Conservation (phyloP, 1,140 invertebrate species). For the Drosophila funebris region DNA sequence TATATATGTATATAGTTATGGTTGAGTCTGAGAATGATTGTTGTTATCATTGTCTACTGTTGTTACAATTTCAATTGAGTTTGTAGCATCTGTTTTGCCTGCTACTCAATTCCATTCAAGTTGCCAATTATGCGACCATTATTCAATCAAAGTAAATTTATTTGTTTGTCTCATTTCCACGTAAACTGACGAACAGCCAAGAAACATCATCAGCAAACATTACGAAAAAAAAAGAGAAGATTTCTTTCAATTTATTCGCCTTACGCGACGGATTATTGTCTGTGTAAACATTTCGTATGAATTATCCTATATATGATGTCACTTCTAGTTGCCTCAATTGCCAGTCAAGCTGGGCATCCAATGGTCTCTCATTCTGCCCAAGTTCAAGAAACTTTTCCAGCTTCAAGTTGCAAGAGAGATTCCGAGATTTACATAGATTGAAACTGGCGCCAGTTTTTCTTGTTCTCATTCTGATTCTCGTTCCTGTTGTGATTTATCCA, state of each 20-base stretch:
- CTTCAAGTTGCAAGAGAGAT: not conserved
- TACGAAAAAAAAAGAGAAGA: not conserved
- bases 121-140: conserved; percentile 83
- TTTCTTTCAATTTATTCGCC: conserved; percentile 77
- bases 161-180: conserved; percentile 83
- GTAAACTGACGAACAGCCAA: conserved; percentile 51
- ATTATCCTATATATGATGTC: conserved; percentile 76
- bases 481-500: conserved; percentile 33
- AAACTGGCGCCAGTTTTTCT: conserved; percentile 40
- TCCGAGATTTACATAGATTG: conserved; percentile 25
- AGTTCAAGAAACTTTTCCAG: conserved; percentile 70
- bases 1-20: not conserved
- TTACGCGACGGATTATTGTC: conserved; percentile 72
- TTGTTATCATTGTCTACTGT: conserved; percentile 20
- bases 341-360: conserved; percentile 28
- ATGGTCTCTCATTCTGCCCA: not conserved
- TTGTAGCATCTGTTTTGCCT: conserved; percentile 67
- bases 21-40: not conserved
- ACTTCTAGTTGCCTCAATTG: conserved; percentile 70
- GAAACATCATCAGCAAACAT: conserved; percentile 21
- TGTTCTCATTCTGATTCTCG: not conserved
- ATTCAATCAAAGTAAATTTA: conserved; percentile 84
- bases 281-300: conserved; percentile 67
- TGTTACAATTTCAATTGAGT: conserved; percentile 61
- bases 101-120: conserved; percentile 84